phyloP scores from a whole-genome alignment of 2,797 vertebrate genomes.

The Synanceia verrucosa region DNA sequence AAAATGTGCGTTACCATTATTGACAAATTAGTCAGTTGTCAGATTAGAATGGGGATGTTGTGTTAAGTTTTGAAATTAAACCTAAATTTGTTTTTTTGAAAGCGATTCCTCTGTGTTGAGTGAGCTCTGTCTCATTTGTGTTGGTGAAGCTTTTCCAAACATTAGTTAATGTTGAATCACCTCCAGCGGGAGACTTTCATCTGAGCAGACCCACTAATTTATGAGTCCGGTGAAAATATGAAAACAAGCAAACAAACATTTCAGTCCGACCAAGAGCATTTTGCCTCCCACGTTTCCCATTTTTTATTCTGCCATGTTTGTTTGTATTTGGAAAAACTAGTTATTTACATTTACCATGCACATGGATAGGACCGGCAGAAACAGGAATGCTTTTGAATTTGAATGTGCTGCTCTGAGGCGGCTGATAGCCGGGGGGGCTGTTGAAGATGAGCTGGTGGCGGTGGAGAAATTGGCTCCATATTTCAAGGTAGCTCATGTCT shows the following conservation, averaged over 20 bases:
- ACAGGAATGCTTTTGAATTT: conserved; percentile 48
- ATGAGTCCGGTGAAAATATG: conserved; percentile 5
- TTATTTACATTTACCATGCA: conserved; percentile 37
- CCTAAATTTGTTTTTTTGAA: no score
- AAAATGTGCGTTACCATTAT: conserved; percentile 1
- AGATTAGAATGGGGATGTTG: background rate
- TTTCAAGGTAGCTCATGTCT: conserved; percentile 55
- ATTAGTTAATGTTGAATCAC: conserved; percentile 15
- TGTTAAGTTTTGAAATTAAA: no score
- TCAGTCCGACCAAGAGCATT: conserved; percentile 21
- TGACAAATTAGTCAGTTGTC: conserved; percentile 1
- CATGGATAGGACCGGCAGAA: conserved; percentile 40
- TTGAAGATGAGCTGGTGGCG: conserved; percentile 44
- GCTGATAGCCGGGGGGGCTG: conserved; percentile 34
- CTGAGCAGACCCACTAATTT: conserved; percentile 6
- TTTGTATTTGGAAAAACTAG: conserved; percentile 46
- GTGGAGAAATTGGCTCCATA: conserved; percentile 48
- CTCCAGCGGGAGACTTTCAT: conserved; percentile 16
- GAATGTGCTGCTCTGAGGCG: conserved; percentile 36
- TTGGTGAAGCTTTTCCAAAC: conserved; percentile 13
- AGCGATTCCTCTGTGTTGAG: no score
- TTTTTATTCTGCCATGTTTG: conserved; percentile 49
- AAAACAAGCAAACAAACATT: conserved; percentile 24
- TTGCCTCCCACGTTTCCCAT: conserved; percentile 17
- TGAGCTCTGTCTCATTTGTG: background rate